Conservation (phyloP, 2,888 invertebrate species). For the Drosophila cognata region DNA sequence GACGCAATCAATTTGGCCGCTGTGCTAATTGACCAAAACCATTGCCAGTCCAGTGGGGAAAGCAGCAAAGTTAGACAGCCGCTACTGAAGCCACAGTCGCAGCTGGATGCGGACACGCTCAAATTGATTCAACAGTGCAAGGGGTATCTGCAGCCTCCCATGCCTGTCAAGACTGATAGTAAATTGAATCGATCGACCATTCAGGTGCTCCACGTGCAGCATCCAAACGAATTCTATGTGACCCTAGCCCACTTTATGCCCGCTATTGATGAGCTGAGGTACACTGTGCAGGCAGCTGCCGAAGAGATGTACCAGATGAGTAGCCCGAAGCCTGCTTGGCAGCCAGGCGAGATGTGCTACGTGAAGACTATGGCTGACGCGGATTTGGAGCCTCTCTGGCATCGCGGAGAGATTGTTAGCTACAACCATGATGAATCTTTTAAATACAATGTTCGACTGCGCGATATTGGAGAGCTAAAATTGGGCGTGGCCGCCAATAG, state of each 20-base stretch:
- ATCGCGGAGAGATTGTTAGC: constrained; percentile 85
- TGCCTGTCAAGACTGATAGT: neutral
- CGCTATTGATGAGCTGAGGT: constrained; percentile 85
- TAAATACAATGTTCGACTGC: constrained; percentile 86
- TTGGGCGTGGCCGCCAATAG: constrained; percentile 78
- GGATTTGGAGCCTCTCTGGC: constrained; percentile 84
- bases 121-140: constrained; percentile 34
- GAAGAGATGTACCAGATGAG: neutral
- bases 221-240: constrained; percentile 88
- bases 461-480: constrained; percentile 87
- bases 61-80: constrained; percentile 17
- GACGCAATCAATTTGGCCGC: constrained; percentile 86
- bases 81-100: neutral
- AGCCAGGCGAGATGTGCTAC: constrained; percentile 86
- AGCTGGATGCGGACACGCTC: constrained; percentile 22
- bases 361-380: constrained; percentile 84
- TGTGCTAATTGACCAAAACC: constrained; percentile 85
- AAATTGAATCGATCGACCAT: constrained; percentile 68
- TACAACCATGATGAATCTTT: neutral
- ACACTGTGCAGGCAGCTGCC: constrained; percentile 85
- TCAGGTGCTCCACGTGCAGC: constrained; percentile 85
- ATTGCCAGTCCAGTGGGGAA: constrained; percentile 86
- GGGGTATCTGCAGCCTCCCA: neutral
- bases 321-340: constrained; percentile 84
- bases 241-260: constrained; percentile 86